Conservation (phyloP, 2,797 vertebrate genomes). For the Pseudochromis fuscus region DNA sequence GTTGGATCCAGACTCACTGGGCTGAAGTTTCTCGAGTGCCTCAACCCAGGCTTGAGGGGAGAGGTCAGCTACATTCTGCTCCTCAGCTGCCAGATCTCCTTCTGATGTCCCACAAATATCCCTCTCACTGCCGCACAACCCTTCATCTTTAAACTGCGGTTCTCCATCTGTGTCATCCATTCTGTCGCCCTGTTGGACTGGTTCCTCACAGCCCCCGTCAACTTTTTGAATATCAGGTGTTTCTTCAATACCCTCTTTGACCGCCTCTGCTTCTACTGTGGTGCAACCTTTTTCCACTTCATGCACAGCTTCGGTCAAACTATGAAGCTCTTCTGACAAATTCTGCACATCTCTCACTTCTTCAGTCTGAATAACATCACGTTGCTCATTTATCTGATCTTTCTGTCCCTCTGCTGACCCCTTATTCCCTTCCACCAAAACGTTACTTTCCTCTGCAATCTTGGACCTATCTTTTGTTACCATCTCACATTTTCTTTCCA, state of each 20-base stretch:
- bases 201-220: slow-evolving; percentile 25
- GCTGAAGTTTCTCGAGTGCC: slow-evolving; percentile 66
- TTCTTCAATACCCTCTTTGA: slow-evolving; percentile 35
- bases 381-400: slow-evolving; percentile 34
- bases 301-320: slow-evolving; percentile 25
- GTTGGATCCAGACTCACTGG: slow-evolving; percentile 85
- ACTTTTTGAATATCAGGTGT: slow-evolving; percentile 18
- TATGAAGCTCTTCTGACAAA: slow-evolving; percentile 29
- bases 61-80: slow-evolving; percentile 29
- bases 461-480: slow-evolving; percentile 63
- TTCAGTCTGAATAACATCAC: slow-evolving; percentile 21
- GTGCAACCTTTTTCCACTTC: slow-evolving; percentile 26
- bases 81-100: slow-evolving; percentile 37
- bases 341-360: slow-evolving; percentile 42
- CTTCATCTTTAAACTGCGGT: slow-evolving; percentile 30
- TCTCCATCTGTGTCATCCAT: slow-evolving; percentile 26
- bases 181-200: slow-evolving; percentile 13
- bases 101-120: slow-evolving; percentile 31
- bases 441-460: slow-evolving; percentile 42
- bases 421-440: slow-evolving; percentile 50
- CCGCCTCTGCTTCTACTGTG: slow-evolving; percentile 22
- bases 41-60: slow-evolving; percentile 67
- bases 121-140: slow-evolving; percentile 16
- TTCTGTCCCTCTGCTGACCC: slow-evolving; percentile 41
- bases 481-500: slow-evolving; percentile 77